phyloP scores from a whole-genome alignment of 2,888 invertebrate genomes.

The Linnaemya tessellans region DNA sequence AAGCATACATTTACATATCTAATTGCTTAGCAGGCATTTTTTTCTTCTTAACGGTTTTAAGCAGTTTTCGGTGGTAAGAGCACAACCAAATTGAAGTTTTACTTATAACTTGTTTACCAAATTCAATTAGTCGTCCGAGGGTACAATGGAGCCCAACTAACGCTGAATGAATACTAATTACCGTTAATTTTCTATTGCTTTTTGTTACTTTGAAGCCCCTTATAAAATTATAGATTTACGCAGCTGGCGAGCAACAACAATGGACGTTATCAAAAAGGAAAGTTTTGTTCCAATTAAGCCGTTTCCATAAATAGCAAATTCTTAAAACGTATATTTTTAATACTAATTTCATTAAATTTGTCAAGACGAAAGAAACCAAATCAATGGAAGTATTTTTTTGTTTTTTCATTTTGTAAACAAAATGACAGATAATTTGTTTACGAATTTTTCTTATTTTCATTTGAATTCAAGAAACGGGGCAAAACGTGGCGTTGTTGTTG shows the following conservation, averaged over 20 bases:
- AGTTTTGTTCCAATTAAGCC: neutral
- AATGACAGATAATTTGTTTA: neutral
- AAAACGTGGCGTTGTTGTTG: neutral
- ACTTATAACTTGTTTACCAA: neutral
- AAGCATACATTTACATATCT: neutral
- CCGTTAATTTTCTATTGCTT: neutral
- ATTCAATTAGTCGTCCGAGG: constrained; percentile 6
- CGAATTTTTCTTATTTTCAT: neutral
- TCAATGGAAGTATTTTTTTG: neutral
- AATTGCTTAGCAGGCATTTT: neutral
- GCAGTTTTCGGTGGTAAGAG: neutral
- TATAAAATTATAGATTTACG: neutral
- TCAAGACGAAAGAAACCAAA: neutral
- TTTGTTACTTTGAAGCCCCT: neutral
- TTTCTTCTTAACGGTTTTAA: neutral
- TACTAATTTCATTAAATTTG: neutral
- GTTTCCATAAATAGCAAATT: constrained; percentile 8
- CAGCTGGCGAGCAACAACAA: neutral
- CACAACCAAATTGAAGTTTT: neutral
- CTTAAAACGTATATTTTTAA: neutral
- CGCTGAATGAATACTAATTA: constrained; percentile 30
- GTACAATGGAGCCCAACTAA: neutral
- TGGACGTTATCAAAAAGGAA: neutral
- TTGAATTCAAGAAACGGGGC: neutral
- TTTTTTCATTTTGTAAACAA: neutral